Conservation (phyloP, 2,888 invertebrate species). For the Lycophotia porphyrea region DNA sequence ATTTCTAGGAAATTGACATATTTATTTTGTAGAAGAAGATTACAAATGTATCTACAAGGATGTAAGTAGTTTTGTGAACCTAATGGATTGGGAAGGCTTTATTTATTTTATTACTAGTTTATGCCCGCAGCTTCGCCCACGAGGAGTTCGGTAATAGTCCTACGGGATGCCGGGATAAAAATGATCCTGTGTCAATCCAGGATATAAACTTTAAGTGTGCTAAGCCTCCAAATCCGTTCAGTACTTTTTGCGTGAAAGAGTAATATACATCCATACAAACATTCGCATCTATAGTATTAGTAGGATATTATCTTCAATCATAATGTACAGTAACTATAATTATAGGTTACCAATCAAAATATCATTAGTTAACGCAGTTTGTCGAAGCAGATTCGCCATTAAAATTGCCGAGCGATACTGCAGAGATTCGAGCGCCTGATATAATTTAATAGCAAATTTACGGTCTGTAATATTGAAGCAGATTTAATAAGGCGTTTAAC, state of each 20-base stretch:
- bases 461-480: conserved; percentile 23
- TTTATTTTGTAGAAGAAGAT: neutral
- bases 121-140: too few relatives aligned
- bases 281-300: too few relatives aligned
- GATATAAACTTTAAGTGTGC: too few relatives aligned
- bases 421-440: conserved; percentile 58
- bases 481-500: conserved; percentile 51
- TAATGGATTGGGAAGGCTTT: neutral
- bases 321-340: neutral
- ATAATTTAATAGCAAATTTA: conserved; percentile 59
- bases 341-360: conserved; percentile 41
- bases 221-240: too few relatives aligned
- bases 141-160: too few relatives aligned
- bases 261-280: too few relatives aligned
- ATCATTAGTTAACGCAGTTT: conserved; percentile 48
- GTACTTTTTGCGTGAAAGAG: too few relatives aligned
- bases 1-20: neutral
- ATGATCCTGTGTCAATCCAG: too few relatives aligned
- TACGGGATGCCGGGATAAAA: too few relatives aligned
- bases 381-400: conserved; percentile 26
- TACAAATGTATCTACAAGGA: neutral
- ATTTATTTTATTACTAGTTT: too few relatives aligned
- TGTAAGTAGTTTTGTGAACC: neutral
- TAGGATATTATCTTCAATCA: conserved; percentile 22
- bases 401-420: conserved; percentile 34